Percentiles rank a stretch among this genome's conserved stretches.
phyloP scores from a whole-genome alignment of 2,888 invertebrate genomes.

The Eristalinus aeneus region DNA sequence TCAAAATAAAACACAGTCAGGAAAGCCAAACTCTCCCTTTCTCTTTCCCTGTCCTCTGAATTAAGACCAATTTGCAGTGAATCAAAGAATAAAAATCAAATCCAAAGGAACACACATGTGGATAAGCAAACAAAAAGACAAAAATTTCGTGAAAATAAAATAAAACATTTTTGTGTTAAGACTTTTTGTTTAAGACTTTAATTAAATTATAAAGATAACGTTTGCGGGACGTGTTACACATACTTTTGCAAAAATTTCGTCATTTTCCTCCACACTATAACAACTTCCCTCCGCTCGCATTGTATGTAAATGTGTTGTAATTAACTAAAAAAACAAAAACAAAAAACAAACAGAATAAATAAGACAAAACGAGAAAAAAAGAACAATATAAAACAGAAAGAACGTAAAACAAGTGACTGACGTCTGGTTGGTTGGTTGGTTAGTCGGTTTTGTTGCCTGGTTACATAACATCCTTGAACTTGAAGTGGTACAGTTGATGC shows the following conservation, averaged over 20 bases:
- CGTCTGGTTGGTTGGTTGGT: conserved; percentile 22
- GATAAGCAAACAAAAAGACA: neutral
- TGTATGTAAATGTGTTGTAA: conserved; percentile 69
- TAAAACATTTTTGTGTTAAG: neutral
- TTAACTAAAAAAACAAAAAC: conserved; percentile 40
- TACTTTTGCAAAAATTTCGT: conserved; percentile 37
- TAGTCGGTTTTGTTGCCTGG: conserved; percentile 58
- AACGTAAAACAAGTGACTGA: conserved; percentile 39
- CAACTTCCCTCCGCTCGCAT: conserved; percentile 11
- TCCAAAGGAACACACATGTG: neutral
- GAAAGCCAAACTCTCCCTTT: neutral
- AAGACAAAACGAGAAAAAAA: conserved; percentile 11
- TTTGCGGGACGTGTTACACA: conserved; percentile 29
- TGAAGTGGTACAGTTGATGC: conserved; percentile 75
- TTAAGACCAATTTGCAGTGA: conserved; percentile 7
- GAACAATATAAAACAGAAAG: conserved; percentile 31
- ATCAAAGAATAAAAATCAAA: neutral
- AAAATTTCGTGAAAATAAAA: neutral
- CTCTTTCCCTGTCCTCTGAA: neutral
- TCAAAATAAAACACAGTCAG: neutral
- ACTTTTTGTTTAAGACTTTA: conserved; percentile 20
- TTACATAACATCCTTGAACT: conserved; percentile 81
- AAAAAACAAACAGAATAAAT: conserved; percentile 23
- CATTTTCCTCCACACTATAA: conserved; percentile 44
- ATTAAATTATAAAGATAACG: conserved; percentile 49